Conservation (phyloP, 64 coral and sea anemone species). For the Astreopora myriophthalma region DNA sequence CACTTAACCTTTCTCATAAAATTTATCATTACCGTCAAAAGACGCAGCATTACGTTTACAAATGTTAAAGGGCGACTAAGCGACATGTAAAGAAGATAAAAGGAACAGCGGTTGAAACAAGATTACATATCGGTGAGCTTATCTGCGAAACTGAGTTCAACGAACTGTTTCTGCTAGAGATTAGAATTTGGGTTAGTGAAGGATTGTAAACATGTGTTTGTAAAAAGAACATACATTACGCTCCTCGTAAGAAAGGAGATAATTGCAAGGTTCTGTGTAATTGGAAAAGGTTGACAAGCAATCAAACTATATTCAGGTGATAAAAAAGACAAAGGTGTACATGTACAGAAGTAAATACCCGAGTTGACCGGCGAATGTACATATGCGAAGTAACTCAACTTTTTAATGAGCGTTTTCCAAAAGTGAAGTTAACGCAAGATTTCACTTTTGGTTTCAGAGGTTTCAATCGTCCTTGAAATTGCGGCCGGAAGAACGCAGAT, state of each 20-base stretch:
- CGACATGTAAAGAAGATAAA: constrained; percentile 18
- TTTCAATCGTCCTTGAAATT: not conserved
- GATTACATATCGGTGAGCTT: not conserved
- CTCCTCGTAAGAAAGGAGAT: not conserved
- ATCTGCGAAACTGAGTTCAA: not conserved
- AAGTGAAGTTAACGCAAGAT: not conserved
- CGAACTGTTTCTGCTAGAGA: not conserved
- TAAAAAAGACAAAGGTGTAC: not conserved
- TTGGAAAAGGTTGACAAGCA: not conserved
- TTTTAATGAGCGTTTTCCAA: not conserved
- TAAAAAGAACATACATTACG: not conserved
- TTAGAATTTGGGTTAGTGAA: constrained; percentile 1
- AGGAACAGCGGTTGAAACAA: constrained; percentile 2
- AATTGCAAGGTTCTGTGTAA: constrained; percentile 6
- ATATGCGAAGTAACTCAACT: not conserved
- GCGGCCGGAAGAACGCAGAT: not conserved
- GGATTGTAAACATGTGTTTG: constrained; percentile 35
- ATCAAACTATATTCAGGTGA: constrained; percentile 21
- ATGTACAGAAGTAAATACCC: not conserved
- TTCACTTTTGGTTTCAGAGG: not conserved
- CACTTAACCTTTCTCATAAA: constrained; percentile 10
- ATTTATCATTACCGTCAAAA: not conserved
- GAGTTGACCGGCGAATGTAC: not conserved
- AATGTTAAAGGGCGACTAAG: constrained; percentile 3
- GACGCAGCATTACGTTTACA: not conserved